Conservation (phyloP, 2,888 invertebrate species). For the Drosophila neonasuta region DNA sequence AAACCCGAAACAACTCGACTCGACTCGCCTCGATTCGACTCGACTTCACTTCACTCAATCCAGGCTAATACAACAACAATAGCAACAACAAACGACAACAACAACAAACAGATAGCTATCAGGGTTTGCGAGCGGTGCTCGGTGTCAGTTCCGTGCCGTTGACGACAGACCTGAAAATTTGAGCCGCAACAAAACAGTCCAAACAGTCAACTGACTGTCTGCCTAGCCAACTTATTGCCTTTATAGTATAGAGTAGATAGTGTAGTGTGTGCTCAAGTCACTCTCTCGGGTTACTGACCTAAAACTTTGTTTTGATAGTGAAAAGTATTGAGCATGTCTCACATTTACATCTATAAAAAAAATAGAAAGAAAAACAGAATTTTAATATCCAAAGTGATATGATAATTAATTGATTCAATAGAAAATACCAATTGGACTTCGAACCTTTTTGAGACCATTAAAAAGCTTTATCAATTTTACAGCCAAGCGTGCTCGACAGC, state of each 20-base stretch:
- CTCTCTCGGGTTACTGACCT: slow-evolving; percentile 66
- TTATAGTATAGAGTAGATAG: slow-evolving; percentile 4
- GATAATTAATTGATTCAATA: background rate
- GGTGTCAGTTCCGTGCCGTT: slow-evolving; percentile 30
- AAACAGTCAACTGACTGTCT: slow-evolving; percentile 25
- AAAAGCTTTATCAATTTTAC: background rate
- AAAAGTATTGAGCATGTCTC: slow-evolving; percentile 54
- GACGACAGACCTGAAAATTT: slow-evolving; percentile 55
- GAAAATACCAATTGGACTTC: background rate
- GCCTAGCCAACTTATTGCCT: slow-evolving; percentile 7
- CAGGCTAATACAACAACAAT: slow-evolving; percentile 27
- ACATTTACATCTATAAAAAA: background rate
- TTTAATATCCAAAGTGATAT: background rate
- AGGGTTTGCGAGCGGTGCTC: slow-evolving; percentile 19
- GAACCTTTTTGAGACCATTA: background rate
- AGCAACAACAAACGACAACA: background rate
- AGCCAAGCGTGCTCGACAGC: background rate
- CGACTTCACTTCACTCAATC: slow-evolving; percentile 28
- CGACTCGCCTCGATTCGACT: slow-evolving; percentile 11
- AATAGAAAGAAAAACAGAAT: background rate
- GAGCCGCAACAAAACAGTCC: slow-evolving; percentile 40
- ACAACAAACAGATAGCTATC: slow-evolving; percentile 29
- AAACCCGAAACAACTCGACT: slow-evolving; percentile 18
- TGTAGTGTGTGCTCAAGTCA: slow-evolving; percentile 35
- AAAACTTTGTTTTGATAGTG: slow-evolving; percentile 53